A percentile compares a stretch with the other conserved stretches of the same genome.
Conservation (phyloP, 2,888 invertebrate genomes). For the Agriopis aurantiaria region DNA sequence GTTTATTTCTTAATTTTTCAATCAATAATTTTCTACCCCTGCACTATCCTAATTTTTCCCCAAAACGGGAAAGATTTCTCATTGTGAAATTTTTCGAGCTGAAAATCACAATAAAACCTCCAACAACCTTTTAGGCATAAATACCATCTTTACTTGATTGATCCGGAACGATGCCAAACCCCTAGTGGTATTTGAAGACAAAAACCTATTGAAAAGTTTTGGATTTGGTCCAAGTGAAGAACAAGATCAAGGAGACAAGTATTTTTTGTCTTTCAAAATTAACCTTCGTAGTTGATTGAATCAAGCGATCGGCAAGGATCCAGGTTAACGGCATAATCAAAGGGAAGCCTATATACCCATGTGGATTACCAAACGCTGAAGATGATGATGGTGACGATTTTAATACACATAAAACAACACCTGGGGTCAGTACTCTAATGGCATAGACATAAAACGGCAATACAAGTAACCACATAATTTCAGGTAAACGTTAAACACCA, state of each 20-base stretch:
- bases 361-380: too few species aligned
- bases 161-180: conserved; percentile 58
- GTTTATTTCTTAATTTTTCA: too few species aligned
- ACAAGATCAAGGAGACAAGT: conserved; percentile 7
- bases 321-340: too few species aligned
- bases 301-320: background rate
- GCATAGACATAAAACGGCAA: too few species aligned
- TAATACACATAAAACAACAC: too few species aligned
- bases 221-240: conserved; percentile 40
- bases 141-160: conserved; percentile 48
- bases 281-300: background rate
- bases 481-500: too few species aligned
- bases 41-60: background rate
- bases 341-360: too few species aligned
- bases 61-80: background rate
- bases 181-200: conserved; percentile 61
- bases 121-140: conserved; percentile 26
- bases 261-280: background rate
- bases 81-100: background rate
- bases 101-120: conserved; percentile 24
- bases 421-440: too few species aligned
- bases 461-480: too few species aligned
- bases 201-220: conserved; percentile 65
- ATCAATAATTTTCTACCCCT: background rate
- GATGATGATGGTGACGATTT: too few species aligned